A percentile compares a stretch with the other conserved stretches of the same genome.
Evolutionary conservation across 2,888 invertebrate genomes (phyloP).

Genomic region (Phaonia tiefii): DNA sequence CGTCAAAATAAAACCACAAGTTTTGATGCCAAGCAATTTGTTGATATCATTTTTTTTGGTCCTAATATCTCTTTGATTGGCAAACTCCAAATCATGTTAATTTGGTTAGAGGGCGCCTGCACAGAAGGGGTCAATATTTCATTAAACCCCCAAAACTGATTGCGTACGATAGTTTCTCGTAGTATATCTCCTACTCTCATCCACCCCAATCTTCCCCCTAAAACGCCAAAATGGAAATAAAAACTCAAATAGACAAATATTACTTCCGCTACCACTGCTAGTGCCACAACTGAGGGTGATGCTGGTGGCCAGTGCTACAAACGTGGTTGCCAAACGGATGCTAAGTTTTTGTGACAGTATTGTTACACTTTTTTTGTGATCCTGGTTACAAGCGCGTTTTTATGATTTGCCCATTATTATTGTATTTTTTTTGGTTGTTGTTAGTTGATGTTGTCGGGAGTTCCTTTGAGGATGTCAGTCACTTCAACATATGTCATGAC

Average conservation of each 20-base stretch:
- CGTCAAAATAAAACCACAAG: too few species aligned
- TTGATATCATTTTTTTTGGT: too few species aligned
- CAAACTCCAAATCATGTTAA: not conserved
- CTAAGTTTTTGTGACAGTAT: not conserved
- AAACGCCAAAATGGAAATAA: constrained; percentile 13
- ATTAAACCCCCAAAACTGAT: constrained; percentile 15
- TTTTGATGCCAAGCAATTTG: too few species aligned
- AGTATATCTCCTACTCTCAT: too few species aligned
- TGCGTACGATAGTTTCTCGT: constrained; percentile 24
- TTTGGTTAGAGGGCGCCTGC: not conserved
- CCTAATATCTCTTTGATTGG: too few species aligned
- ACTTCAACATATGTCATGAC: constrained; percentile 40
- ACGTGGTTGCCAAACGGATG: constrained; percentile 62
- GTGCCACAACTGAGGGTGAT: too few species aligned
- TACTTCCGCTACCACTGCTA: constrained; percentile 40
- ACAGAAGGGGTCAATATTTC: constrained; percentile 19
- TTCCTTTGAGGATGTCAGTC: constrained; percentile 40
- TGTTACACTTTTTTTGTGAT: constrained; percentile 3
- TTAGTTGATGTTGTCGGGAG: not conserved
- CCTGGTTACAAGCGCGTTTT: constrained; percentile 7
- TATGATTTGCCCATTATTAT: too few species aligned
- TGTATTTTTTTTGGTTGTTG: not conserved
- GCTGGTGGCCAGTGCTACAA: constrained; percentile 19
- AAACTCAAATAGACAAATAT: constrained; percentile 38
- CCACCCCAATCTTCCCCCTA: not conserved